Percentiles rank a stretch among this genome's conserved stretches.
Conservation (phyloP, 2,797 vertebrate species). For the Champsocephalus esox region DNA sequence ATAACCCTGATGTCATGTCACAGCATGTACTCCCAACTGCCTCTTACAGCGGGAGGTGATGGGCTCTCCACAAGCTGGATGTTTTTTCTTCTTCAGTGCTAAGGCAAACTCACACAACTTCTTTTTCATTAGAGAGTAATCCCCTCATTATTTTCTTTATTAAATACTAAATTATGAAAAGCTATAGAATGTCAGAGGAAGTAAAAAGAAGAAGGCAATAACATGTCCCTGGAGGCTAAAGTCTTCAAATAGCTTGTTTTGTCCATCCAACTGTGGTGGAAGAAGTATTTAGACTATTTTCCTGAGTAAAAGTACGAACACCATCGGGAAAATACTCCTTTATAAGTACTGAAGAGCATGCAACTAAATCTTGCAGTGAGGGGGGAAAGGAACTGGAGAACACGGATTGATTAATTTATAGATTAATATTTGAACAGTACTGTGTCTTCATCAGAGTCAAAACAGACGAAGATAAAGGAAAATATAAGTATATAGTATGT, state of each 20-base stretch:
- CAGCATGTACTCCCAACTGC: constrained; percentile 6
- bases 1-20: constrained; percentile 33
- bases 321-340: background rate
- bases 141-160: constrained; percentile 1
- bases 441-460: background rate
- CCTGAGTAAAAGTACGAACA: background rate
- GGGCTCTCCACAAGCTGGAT: background rate
- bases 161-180: background rate
- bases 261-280: background rate
- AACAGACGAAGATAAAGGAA: background rate
- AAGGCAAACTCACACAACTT: background rate
- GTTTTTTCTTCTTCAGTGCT: background rate
- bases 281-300: background rate
- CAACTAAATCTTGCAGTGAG: constrained; percentile 1
- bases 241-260: constrained; percentile 12
- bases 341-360: background rate
- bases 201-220: background rate
- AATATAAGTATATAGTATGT: background rate
- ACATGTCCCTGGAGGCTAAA: background rate
- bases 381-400: background rate
- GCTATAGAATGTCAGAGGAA: background rate
- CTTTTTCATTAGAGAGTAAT: background rate
- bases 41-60: constrained; percentile 16
- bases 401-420: background rate
- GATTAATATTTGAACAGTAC: background rate